Conservation (phyloP, 2,113 vertebrate genomes). For the Pimephales promelas region DNA sequence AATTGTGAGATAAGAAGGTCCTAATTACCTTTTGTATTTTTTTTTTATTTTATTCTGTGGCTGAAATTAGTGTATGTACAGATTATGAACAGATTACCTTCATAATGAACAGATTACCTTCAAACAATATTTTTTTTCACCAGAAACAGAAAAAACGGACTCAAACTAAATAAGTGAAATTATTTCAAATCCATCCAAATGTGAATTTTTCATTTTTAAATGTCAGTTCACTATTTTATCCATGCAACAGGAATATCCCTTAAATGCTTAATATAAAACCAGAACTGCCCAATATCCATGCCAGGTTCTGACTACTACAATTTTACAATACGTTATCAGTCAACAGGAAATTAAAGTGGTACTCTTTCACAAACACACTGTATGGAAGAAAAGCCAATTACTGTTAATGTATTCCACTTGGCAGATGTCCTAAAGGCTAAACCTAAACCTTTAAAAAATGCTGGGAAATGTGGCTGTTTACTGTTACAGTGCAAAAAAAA, state of each 20-base stretch:
- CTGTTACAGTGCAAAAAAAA: constrained; percentile 9
- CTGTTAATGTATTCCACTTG: constrained; percentile 14
- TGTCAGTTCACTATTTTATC: not conserved
- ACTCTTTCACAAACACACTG: constrained; percentile 4
- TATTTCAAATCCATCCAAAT: not conserved
- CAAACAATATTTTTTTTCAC: no score
- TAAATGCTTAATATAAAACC: not conserved
- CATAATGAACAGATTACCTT: no score
- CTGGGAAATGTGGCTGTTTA: not conserved
- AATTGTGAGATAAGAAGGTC: no score
- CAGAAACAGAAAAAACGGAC: not conserved
- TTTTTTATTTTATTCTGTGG: no score
- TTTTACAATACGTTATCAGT: constrained; percentile 6
- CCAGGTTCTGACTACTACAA: not conserved
- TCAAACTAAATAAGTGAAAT: not conserved
- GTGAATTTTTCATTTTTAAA: not conserved
- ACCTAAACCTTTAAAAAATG: constrained; percentile 24
- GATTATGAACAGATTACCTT: no score
- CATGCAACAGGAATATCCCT: not conserved
- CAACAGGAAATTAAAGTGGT: constrained; percentile 14
- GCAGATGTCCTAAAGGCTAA: constrained; percentile 8
- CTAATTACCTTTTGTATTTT: no score
- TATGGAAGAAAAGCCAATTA: constrained; percentile 1
- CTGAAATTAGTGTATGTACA: no score
- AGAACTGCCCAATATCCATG: not conserved